These are phyloP conservation scores for Drosophila diplacantha DNA, from an alignment of 2,888 invertebrate genomes.

Conservation along the genomic window DNA sequence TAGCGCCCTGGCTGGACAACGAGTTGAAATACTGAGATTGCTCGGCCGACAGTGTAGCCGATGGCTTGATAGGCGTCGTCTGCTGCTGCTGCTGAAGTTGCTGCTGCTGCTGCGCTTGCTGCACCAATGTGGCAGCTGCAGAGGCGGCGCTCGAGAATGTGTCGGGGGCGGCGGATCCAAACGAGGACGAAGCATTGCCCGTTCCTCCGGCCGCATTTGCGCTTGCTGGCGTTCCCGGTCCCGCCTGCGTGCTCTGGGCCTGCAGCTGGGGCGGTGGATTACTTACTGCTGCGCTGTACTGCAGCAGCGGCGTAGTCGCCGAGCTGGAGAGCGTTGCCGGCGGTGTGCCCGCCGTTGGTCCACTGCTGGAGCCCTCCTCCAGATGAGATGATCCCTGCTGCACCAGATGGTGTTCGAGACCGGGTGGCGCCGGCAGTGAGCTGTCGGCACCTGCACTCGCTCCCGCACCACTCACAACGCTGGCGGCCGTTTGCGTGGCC, in stretches of 20 bases:
- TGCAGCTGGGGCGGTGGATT: slow-evolving; percentile 64
- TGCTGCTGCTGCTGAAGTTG: slow-evolving; percentile 76
- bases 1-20: slow-evolving; percentile 74
- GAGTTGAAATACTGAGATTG: slow-evolving; percentile 82
- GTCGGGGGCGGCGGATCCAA: slow-evolving; percentile 51
- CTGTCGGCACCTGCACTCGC: slow-evolving; percentile 42
- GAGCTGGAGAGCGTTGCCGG: slow-evolving; percentile 46
- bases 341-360: slow-evolving; percentile 36
- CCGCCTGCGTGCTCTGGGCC: slow-evolving; percentile 46
- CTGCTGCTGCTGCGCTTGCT: slow-evolving; percentile 75
- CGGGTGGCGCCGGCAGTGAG: slow-evolving; percentile 78
- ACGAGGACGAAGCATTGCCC: slow-evolving; percentile 22
- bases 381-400: slow-evolving; percentile 71
- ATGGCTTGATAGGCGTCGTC: slow-evolving; percentile 81
- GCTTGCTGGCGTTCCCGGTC: slow-evolving; percentile 42
- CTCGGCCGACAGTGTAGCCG: slow-evolving; percentile 81
- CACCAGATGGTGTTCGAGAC: slow-evolving; percentile 78
- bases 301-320: slow-evolving; percentile 69
- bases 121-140: slow-evolving; percentile 72
- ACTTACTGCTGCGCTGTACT: slow-evolving; percentile 74
- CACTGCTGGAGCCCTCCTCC: slow-evolving; percentile 66
- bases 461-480: slow-evolving; percentile 65
- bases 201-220: slow-evolving; percentile 17
- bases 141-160: slow-evolving; percentile 73
- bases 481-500: slow-evolving; percentile 72